Evolutionary conservation across 1,140 invertebrate genomes (phyloP).

Genomic region (Heliothis virescens): DNA sequence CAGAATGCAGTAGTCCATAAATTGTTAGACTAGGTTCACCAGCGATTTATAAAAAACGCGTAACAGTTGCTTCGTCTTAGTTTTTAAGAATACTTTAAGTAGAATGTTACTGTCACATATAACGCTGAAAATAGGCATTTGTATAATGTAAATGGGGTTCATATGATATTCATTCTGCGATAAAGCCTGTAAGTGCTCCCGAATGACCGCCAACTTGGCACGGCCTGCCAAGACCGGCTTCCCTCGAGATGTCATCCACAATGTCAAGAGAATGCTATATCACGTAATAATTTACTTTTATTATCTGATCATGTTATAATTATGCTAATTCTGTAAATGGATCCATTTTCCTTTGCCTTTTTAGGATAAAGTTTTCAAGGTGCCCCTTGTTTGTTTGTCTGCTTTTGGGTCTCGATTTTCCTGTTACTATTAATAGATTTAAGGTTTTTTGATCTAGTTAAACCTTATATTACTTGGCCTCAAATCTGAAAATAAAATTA

Average conservation of each 20-base stretch:
- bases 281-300: slow-evolving; percentile 5
- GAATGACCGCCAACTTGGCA: slow-evolving; percentile 12
- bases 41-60: background rate
- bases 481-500: background rate
- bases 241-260: slow-evolving; percentile 27
- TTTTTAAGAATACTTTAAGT: too few species aligned
- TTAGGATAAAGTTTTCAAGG: too few species aligned
- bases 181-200: background rate
- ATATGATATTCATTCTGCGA: slow-evolving; percentile 1
- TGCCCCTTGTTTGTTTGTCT: too few species aligned
- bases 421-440: background rate
- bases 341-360: too few species aligned
- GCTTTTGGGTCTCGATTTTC: background rate
- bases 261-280: slow-evolving; percentile 19
- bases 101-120: too few species aligned
- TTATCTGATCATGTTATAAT: background rate
- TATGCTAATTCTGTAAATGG: slow-evolving; percentile 5
- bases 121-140: background rate
- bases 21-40: background rate
- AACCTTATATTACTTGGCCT: background rate
- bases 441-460: background rate
- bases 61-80: too few species aligned
- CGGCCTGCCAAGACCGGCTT: slow-evolving; percentile 15
- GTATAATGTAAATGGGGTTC: background rate
- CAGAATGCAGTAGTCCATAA: background rate